Conservation (phyloP, 2,113 vertebrate genomes). For the Nesospiza acunhae region DNA sequence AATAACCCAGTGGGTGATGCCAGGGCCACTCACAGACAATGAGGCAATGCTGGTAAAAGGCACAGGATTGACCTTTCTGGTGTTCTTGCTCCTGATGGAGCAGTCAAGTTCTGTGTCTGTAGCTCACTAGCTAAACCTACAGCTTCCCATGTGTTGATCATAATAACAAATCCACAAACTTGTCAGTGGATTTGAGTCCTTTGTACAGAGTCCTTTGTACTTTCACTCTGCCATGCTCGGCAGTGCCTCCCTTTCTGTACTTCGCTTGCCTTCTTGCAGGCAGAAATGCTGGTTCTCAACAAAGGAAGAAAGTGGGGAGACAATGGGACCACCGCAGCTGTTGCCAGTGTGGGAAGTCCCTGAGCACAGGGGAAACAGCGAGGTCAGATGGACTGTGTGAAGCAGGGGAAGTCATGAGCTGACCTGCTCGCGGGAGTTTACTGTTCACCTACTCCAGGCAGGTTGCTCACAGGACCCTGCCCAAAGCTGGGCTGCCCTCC, state of each 20-base stretch:
- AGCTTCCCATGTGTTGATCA: not conserved
- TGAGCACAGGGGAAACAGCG: not conserved
- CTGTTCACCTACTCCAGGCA: not conserved
- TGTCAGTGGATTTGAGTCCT: not conserved
- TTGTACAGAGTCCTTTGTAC: not conserved
- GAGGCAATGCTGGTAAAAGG: not conserved
- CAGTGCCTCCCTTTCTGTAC: not conserved
- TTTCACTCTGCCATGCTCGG: not conserved
- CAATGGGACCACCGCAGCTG: not conserved
- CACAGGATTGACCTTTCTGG: not conserved
- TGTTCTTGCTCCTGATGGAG: not conserved
- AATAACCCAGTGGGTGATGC: not conserved
- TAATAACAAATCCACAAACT: not conserved
- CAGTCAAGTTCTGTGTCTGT: not conserved
- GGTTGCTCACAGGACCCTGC: not conserved
- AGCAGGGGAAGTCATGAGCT: not conserved
- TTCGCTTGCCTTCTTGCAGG: not conserved
- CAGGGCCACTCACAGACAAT: fast-evolving
- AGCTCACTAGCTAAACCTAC: not conserved
- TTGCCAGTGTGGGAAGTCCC: not conserved
- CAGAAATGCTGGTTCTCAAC: not conserved
- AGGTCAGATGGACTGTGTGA: not conserved
- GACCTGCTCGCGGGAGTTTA: not conserved
- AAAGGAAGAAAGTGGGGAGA: not conserved
- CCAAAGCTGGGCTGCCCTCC: fast-evolving